phyloP scores from a whole-genome alignment of 1,140 invertebrate genomes.

The Pseudomyrmex gracilis region DNA sequence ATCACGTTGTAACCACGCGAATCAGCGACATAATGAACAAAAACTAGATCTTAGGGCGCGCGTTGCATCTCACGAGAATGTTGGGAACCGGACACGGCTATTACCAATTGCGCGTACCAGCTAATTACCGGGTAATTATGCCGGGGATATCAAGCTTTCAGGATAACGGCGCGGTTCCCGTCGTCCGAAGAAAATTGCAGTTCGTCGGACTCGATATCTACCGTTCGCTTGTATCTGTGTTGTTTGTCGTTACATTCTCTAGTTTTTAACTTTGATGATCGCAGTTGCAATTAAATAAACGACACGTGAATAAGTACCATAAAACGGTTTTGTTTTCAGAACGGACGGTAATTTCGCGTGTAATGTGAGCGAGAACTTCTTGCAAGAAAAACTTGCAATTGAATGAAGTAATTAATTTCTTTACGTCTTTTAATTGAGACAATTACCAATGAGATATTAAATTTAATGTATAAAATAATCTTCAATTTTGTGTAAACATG shows the following conservation, averaged over 20 bases:
- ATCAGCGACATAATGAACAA: background rate
- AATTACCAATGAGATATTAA: slow-evolving; percentile 20
- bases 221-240: slow-evolving; percentile 17
- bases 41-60: background rate
- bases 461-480: background rate
- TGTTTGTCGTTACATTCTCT: slow-evolving; percentile 35
- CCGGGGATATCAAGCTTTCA: slow-evolving; percentile 72
- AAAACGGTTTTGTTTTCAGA: slow-evolving; percentile 14
- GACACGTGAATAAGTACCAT: slow-evolving; percentile 42
- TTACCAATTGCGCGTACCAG: slow-evolving; percentile 74
- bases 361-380: background rate
- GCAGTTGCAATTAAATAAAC: slow-evolving; percentile 43
- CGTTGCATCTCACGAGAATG: slow-evolving; percentile 12
- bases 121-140: slow-evolving; percentile 77
- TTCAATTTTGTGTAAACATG: background rate
- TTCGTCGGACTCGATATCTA: slow-evolving; percentile 21
- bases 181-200: slow-evolving; percentile 55
- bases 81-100: slow-evolving; percentile 56
- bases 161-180: slow-evolving; percentile 70
- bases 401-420: background rate
- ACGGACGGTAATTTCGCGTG: slow-evolving; percentile 35
- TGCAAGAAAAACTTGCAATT: background rate
- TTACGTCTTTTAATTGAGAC: too few species aligned
- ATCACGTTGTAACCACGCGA: background rate
- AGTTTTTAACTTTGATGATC: slow-evolving; percentile 50